Evolutionary conservation across 2,797 vertebrate species (phyloP).

Genomic region (Myotis pilosus): DNA sequence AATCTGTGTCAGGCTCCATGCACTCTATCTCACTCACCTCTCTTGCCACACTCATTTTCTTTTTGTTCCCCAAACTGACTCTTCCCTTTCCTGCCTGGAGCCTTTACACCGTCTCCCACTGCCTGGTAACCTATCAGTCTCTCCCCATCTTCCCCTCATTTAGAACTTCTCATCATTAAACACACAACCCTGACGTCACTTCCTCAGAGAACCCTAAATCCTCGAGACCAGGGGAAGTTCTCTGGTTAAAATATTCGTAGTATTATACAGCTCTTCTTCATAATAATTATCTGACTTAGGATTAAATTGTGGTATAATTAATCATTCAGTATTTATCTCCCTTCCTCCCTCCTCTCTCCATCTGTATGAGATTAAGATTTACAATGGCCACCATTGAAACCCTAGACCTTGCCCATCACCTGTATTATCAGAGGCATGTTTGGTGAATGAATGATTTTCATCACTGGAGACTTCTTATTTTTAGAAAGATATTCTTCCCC

Average conservation of each 20-base stretch:
- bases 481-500: background rate
- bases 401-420: background rate
- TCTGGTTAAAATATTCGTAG: background rate
- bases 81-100: background rate
- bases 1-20: background rate
- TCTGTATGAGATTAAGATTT: background rate
- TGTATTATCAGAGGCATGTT: background rate
- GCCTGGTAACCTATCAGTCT: background rate
- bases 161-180: background rate
- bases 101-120: background rate
- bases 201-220: background rate
- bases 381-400: background rate
- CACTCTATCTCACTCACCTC: background rate
- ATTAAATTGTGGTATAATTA: background rate
- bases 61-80: background rate
- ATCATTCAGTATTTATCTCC: background rate
- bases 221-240: background rate
- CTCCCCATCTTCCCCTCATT: background rate
- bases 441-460: background rate
- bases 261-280: background rate
- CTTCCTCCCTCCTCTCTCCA: background rate
- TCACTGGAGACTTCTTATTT: background rate
- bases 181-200: background rate
- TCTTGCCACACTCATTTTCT: background rate
- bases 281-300: background rate